Percentiles rank a stretch among this genome's conserved stretches.
Conservation (phyloP, 2,888 invertebrate species). For the Cenopis cana region DNA sequence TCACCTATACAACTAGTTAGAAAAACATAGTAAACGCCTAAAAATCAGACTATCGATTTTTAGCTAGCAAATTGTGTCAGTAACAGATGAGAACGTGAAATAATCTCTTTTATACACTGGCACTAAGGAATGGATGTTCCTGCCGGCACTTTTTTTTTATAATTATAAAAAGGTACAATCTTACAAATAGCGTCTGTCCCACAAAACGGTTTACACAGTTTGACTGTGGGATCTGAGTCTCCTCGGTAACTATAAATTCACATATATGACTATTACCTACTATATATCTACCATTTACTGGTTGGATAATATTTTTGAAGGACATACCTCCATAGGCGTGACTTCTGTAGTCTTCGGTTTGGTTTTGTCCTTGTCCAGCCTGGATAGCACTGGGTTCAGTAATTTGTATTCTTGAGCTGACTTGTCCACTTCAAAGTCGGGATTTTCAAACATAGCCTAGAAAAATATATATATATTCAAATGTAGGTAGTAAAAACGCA, state of each 20-base stretch:
- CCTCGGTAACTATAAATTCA: no score
- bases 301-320: background rate
- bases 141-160: no score
- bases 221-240: no score
- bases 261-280: no score
- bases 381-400: constrained; percentile 94
- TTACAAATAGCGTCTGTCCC: no score
- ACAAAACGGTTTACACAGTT: no score
- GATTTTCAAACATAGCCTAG: constrained; percentile 93
- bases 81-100: background rate
- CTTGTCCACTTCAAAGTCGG: constrained; percentile 96
- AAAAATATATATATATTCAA: constrained; percentile 46
- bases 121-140: no score
- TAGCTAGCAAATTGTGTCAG: background rate
- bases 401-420: constrained; percentile 94
- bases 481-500: background rate
- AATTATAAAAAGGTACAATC: no score
- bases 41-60: no score
- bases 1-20: no score
- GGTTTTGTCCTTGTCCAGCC: constrained; percentile 89
- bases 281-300: background rate
- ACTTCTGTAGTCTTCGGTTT: constrained; percentile 85
- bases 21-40: no score
- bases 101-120: background rate
- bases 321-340: constrained; percentile 79